phyloP scores from a whole-genome alignment of 2,113 vertebrate species.

The Tragelaphus imberbis region DNA sequence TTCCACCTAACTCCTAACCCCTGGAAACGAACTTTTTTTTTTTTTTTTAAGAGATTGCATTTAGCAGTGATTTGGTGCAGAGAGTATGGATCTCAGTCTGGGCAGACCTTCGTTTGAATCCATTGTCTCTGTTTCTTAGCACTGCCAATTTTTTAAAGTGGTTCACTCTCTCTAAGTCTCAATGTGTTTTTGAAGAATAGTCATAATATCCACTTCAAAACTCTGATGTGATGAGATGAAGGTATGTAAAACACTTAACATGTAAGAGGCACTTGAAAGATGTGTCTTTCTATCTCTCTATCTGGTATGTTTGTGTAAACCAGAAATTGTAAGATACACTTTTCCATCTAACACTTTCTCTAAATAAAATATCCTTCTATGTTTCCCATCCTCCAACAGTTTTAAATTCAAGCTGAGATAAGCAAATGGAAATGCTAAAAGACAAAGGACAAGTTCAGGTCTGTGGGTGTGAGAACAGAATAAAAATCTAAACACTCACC shows the following conservation, averaged over 20 bases:
- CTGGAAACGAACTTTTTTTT: neutral
- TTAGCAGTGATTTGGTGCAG: neutral
- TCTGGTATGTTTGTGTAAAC: neutral
- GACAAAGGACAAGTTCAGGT: neutral
- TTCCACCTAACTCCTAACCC: too few relatives aligned
- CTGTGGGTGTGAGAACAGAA: neutral
- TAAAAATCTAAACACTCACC: neutral
- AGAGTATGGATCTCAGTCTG: neutral
- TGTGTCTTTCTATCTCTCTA: neutral
- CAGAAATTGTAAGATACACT: neutral
- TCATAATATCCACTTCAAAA: neutral
- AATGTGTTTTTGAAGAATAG: neutral
- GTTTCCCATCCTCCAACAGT: neutral
- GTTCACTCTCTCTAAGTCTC: neutral
- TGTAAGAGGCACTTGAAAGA: neutral
- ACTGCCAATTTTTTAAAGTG: neutral
- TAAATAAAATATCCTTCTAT: neutral
- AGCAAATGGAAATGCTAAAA: neutral
- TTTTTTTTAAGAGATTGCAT: neutral
- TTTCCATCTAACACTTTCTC: neutral
- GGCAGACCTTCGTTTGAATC: neutral
- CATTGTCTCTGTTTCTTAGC: neutral
- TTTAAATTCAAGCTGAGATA: slow-evolving; percentile 9
- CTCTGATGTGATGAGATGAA: neutral
- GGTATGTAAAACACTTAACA: neutral